Evolutionary conservation across 1,140 invertebrate genomes (phyloP).

Genomic region (Anastrepha obliqua): DNA sequence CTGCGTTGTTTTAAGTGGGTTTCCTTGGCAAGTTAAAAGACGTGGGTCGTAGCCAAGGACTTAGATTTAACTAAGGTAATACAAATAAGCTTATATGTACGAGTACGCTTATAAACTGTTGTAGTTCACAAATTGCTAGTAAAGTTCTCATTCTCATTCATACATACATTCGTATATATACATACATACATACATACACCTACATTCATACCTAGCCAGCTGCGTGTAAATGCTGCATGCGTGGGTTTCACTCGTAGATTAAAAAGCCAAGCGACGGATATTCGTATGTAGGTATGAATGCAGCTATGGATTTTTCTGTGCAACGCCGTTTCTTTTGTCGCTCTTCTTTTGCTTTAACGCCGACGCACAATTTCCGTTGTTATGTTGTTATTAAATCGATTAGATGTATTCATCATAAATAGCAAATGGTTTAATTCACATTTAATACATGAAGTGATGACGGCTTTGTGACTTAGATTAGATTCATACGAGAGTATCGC

Average conservation of each 20-base stretch:
- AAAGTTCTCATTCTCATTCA: not conserved
- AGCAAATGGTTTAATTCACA: slow-evolving; percentile 53
- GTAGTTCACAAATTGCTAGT: slow-evolving; percentile 45
- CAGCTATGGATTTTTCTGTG: not conserved
- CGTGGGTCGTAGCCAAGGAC: slow-evolving; percentile 12
- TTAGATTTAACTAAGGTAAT: slow-evolving; percentile 23
- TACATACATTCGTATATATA: too few species aligned
- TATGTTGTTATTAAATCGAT: slow-evolving; percentile 49
- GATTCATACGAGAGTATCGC: too few species aligned
- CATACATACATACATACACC: too few species aligned
- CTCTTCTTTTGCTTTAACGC: slow-evolving; percentile 1
- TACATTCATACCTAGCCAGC: not conserved
- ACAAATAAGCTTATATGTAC: not conserved
- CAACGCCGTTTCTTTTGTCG: not conserved
- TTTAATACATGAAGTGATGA: slow-evolving; percentile 43
- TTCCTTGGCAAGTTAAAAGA: not conserved
- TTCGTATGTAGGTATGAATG: not conserved
- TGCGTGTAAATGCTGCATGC: not conserved
- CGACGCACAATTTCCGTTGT: slow-evolving; percentile 36
- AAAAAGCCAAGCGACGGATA: slow-evolving; percentile 29
- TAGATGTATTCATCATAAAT: slow-evolving; percentile 39
- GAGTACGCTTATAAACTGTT: slow-evolving; percentile 2
- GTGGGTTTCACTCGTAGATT: slow-evolving; percentile 24
- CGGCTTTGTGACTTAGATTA: not conserved
- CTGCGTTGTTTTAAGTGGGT: slow-evolving; percentile 40